Conservation (phyloP, 2,113 vertebrate species). For the Litocranius walleri region DNA sequence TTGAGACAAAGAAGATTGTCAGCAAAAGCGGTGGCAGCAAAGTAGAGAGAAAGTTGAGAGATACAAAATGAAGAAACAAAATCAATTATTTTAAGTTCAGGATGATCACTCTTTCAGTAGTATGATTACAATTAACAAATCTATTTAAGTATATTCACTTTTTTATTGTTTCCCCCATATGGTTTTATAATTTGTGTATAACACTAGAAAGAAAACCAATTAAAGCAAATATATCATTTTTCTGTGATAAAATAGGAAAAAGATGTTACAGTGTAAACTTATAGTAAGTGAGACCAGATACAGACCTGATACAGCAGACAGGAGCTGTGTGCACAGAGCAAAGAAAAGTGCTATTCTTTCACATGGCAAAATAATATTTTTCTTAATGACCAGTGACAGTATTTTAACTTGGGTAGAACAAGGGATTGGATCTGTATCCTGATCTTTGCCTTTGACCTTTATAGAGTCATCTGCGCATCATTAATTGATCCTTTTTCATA, state of each 20-base stretch:
- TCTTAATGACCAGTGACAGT: neutral
- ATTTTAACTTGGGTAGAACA: neutral
- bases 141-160: neutral
- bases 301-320: neutral
- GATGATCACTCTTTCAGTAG: neutral
- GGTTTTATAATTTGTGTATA: neutral
- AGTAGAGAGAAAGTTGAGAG: neutral
- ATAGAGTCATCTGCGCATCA: neutral
- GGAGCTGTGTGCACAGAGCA: neutral
- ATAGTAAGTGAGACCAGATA: neutral
- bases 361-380: neutral
- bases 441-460: neutral
- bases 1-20: neutral
- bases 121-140: neutral
- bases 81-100: neutral
- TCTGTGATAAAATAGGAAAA: neutral
- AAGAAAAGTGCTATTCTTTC: neutral
- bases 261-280: neutral
- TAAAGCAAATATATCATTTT: neutral
- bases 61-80: neutral
- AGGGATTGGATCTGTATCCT: neutral
- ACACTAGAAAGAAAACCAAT: neutral
- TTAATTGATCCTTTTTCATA: neutral
- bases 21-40: neutral
- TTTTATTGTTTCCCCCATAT: neutral